Evolutionary conservation across 1,140 invertebrate genomes (phyloP).

Genomic region (Heliconius hewitsoni): DNA sequence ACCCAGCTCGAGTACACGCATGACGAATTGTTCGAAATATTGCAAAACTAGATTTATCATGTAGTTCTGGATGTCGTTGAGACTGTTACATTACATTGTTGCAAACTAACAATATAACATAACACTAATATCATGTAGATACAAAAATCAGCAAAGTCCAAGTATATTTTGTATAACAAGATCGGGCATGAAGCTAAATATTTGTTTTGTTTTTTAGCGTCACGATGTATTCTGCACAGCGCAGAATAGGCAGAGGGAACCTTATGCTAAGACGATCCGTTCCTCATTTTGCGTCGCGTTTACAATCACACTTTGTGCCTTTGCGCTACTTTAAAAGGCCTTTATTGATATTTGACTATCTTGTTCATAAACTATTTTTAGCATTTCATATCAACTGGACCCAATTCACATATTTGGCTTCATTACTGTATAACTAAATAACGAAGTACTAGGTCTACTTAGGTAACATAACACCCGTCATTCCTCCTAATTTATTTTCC

Average conservation of each 20-base stretch:
- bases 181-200: not conserved
- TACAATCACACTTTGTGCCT: no score
- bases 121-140: slow-evolving; percentile 39
- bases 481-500: slow-evolving; percentile 86
- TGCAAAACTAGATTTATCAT: slow-evolving; percentile 43
- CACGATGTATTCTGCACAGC: no score
- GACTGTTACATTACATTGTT: slow-evolving; percentile 51
- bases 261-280: no score
- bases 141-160: slow-evolving; percentile 31
- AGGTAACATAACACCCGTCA: slow-evolving; percentile 68
- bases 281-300: no score
- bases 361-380: not conserved
- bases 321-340: no score
- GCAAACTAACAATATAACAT: slow-evolving; percentile 38
- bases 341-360: no score
- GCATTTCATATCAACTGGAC: not conserved
- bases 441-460: slow-evolving; percentile 20
- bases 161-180: not conserved
- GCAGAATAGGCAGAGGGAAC: no score
- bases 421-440: slow-evolving; percentile 10
- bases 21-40: slow-evolving; percentile 50
- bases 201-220: not conserved
- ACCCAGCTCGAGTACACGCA: slow-evolving; percentile 53
- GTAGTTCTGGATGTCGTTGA: slow-evolving; percentile 38
- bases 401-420: slow-evolving; percentile 14